These are phyloP conservation scores for Erebia ligea DNA, from an alignment of 2,888 invertebrate genomes.

Conservation along the genomic window DNA sequence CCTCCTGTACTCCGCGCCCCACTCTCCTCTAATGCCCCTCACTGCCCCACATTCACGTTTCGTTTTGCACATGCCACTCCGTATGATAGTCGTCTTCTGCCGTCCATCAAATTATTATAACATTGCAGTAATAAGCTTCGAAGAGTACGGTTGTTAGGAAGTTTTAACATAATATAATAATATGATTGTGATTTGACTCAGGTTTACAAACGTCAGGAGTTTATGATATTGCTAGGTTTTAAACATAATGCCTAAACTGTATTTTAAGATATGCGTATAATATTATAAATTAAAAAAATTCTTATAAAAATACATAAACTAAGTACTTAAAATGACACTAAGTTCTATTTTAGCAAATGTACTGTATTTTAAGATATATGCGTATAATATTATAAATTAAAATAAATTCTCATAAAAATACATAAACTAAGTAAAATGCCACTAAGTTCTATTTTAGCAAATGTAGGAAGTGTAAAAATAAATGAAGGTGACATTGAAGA, in stretches of 20 bases:
- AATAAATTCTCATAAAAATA: no score
- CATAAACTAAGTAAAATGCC: not conserved
- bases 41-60: conserved; percentile 80
- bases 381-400: no score
- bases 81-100: conserved; percentile 36
- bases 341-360: conserved; percentile 40
- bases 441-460: conserved; percentile 30
- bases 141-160: not conserved
- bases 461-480: conserved; percentile 59
- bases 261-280: no score
- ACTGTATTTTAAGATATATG: conserved; percentile 20
- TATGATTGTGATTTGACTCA: not conserved
- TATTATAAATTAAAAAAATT: no score
- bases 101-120: conserved; percentile 16
- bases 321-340: not conserved
- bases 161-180: not conserved
- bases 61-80: conserved; percentile 66
- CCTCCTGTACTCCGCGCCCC: conserved; percentile 68
- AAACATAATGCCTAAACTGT: no score
- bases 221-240: no score
- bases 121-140: not conserved
- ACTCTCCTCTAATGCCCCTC: conserved; percentile 67
- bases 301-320: not conserved
- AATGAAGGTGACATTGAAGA: conserved; percentile 68
- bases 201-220: no score